Conservation (phyloP, 2,888 invertebrate species). For the Lepidonotus clava region DNA sequence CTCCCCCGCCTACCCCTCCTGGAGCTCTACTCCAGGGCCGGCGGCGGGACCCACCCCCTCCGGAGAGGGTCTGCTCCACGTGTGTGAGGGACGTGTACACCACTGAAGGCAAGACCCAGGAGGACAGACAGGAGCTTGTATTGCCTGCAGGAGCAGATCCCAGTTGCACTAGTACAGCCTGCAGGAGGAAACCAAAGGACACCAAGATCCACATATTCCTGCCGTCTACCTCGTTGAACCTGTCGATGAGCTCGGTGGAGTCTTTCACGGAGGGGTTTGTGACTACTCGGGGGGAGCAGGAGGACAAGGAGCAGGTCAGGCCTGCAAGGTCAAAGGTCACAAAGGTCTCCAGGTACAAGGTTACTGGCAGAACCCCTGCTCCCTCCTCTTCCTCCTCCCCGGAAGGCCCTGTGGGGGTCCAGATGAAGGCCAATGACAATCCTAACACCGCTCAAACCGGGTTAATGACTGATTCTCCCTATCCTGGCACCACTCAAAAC, state of each 20-base stretch:
- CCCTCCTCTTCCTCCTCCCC: too few relatives aligned
- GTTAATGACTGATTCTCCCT: not conserved
- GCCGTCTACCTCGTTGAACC: not conserved
- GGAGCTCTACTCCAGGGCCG: not conserved
- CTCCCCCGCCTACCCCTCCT: not conserved
- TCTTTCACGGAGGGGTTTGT: not conserved
- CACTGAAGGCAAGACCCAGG: not conserved
- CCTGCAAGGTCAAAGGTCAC: too few relatives aligned
- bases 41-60: not conserved
- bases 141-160: not conserved
- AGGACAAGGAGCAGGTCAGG: not conserved
- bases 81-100: not conserved
- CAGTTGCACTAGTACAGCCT: not conserved
- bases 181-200: not conserved
- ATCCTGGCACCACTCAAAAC: not conserved
- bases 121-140: not conserved
- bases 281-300: not conserved
- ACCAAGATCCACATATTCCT: constrained; percentile 16
- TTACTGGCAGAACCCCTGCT: not conserved
- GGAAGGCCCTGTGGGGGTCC: too few relatives aligned
- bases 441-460: not conserved
- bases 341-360: not conserved
- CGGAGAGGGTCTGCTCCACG: too few relatives aligned
- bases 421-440: too few relatives aligned
- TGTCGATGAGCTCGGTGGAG: not conserved